Percentiles rank a stretch among this genome's conserved stretches.
Evolutionary conservation across 2,113 vertebrate genomes (phyloP).

Genomic region (Caracal caracal): DNA sequence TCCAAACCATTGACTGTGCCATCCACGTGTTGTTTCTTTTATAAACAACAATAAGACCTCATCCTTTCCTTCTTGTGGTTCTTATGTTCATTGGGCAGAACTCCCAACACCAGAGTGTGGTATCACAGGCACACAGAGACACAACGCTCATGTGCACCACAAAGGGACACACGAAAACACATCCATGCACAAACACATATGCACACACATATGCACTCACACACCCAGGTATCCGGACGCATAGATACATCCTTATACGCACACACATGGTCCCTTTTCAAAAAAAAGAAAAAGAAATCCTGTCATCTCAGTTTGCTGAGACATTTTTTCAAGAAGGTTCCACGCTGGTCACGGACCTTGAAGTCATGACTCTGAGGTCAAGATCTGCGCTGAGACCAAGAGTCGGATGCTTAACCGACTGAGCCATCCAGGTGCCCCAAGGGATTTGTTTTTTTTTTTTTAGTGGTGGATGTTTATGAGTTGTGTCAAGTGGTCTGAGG

Average conservation of each 20-base stretch:
- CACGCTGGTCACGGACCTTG: too few relatives aligned
- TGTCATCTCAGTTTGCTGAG: not conserved
- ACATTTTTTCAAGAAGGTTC: not conserved
- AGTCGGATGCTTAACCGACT: too few relatives aligned
- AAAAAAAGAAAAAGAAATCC: not conserved
- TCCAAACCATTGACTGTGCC: not conserved
- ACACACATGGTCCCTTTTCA: not conserved
- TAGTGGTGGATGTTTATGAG: not conserved
- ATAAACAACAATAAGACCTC: too few relatives aligned
- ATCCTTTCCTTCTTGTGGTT: not conserved
- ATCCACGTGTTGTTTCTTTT: too few relatives aligned
- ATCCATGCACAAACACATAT: not conserved
- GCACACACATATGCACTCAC: not conserved
- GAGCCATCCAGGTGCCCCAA: too few relatives aligned
- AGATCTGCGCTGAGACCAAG: too few relatives aligned
- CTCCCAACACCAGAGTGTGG: not conserved
- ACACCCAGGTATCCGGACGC: not conserved
- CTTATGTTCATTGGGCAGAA: not conserved
- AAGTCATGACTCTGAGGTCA: too few relatives aligned
- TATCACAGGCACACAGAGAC: too few relatives aligned
- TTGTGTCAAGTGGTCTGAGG: not conserved
- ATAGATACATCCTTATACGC: not conserved
- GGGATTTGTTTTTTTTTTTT: not conserved
- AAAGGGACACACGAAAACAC: not conserved
- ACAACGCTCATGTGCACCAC: too few relatives aligned